These are phyloP conservation scores for Ischnura elegans DNA, from an alignment of 2,888 invertebrate species.

Conservation along the genomic window DNA sequence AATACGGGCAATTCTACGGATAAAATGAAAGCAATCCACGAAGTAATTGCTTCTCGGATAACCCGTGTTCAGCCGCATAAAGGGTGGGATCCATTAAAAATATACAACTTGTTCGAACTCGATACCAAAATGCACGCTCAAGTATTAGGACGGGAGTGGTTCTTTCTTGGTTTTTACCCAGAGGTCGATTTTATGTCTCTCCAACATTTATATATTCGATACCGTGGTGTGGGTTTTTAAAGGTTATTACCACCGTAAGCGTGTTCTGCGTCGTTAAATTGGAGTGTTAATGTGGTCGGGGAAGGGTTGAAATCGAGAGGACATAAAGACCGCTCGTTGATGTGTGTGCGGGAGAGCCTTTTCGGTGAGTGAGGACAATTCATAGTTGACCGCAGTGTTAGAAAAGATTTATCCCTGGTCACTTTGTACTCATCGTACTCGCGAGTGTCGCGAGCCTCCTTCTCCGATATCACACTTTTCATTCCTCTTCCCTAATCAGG, in stretches of 20 bases:
- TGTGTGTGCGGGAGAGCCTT: not conserved
- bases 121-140: not conserved
- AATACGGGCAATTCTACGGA: not conserved
- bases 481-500: not conserved
- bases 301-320: conserved; percentile 14
- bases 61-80: not conserved
- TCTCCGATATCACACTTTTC: not conserved
- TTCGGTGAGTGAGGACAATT: not conserved
- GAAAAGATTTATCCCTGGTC: conserved; percentile 6
- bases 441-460: not conserved
- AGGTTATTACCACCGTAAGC: conserved; percentile 17
- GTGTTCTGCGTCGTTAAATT: conserved; percentile 8
- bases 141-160: not conserved
- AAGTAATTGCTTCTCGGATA: not conserved
- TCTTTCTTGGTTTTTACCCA: not conserved
- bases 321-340: not conserved
- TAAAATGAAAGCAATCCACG: not conserved
- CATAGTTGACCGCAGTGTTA: not conserved
- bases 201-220: not conserved
- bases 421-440: not conserved
- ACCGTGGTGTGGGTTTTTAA: not conserved
- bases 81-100: not conserved
- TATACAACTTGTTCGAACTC: not conserved
- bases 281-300: conserved; percentile 24
- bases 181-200: not conserved